phyloP scores from a whole-genome alignment of 2,113 vertebrate genomes.

The Grus americana region DNA sequence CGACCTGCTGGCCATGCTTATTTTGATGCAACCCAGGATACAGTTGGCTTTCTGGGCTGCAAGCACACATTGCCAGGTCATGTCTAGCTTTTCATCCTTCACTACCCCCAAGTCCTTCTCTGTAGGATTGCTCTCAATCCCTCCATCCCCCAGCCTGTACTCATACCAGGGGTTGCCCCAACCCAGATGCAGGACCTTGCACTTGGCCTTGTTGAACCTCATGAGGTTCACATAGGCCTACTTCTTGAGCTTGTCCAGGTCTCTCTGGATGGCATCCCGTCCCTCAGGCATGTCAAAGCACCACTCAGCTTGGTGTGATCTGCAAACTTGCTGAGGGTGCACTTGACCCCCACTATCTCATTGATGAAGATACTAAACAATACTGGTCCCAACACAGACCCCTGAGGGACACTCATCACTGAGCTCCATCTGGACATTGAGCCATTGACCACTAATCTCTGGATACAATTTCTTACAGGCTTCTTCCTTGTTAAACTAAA shows the following conservation, averaged over 20 bases:
- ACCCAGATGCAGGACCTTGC: neutral
- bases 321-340: neutral
- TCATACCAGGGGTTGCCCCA: rapidly evolving
- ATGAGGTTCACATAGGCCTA: neutral
- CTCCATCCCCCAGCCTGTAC: neutral
- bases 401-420: no score
- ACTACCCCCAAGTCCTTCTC: neutral
- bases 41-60: neutral
- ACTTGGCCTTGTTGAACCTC: neutral
- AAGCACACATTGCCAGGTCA: rapidly evolving
- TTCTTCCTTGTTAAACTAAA: neutral
- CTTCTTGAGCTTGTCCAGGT: neutral
- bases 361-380: neutral
- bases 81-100: neutral
- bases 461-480: neutral
- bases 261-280: no score
- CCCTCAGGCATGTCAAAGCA: neutral
- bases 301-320: neutral
- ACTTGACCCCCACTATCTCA: rapidly evolving
- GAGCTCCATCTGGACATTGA: neutral
- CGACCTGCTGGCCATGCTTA: no score
- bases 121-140: neutral
- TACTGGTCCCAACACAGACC: neutral
- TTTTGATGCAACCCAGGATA: no score
- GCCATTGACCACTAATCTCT: neutral